phyloP scores from a whole-genome alignment of 2,888 invertebrate species.

The Saturnia pavonia region DNA sequence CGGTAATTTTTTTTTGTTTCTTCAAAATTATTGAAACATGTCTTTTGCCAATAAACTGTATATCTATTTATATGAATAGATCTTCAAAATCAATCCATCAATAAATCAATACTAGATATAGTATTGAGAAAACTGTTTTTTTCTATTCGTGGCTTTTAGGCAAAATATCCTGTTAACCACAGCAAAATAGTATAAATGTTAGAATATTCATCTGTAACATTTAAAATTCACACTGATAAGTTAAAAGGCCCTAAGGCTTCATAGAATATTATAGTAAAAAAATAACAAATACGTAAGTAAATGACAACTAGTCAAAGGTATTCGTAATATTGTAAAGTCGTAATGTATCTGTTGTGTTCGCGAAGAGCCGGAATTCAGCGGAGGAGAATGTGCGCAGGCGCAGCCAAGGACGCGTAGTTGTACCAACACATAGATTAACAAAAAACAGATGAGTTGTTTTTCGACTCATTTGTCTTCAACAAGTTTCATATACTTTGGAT shows the following conservation, averaged over 20 bases:
- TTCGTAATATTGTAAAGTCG: background rate
- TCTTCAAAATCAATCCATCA: no score
- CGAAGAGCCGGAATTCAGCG: slow-evolving; percentile 49
- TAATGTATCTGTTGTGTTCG: slow-evolving; percentile 20
- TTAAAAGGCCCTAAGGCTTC: background rate
- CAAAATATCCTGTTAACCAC: background rate
- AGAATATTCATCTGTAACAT: background rate
- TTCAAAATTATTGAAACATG: no score
- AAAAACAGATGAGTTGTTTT: background rate
- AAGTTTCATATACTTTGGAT: background rate
- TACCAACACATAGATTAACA: slow-evolving; percentile 20
- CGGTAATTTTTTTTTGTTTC: no score
- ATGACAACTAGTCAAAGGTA: background rate
- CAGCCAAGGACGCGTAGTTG: slow-evolving; percentile 55
- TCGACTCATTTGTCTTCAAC: background rate
- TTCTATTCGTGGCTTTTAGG: background rate
- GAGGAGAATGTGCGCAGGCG: slow-evolving; percentile 59
- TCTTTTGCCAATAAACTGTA: no score
- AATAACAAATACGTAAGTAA: background rate
- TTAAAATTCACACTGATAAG: background rate
- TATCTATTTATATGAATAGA: no score
- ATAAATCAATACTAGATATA: no score
- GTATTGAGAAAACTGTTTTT: background rate
- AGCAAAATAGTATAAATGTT: background rate
- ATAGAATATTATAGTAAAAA: background rate